A percentile compares a stretch with the other conserved stretches of the same genome.
These are phyloP conservation scores for Sebastes dallii DNA, from an alignment of 2,797 vertebrate species.

Conservation along the genomic window DNA sequence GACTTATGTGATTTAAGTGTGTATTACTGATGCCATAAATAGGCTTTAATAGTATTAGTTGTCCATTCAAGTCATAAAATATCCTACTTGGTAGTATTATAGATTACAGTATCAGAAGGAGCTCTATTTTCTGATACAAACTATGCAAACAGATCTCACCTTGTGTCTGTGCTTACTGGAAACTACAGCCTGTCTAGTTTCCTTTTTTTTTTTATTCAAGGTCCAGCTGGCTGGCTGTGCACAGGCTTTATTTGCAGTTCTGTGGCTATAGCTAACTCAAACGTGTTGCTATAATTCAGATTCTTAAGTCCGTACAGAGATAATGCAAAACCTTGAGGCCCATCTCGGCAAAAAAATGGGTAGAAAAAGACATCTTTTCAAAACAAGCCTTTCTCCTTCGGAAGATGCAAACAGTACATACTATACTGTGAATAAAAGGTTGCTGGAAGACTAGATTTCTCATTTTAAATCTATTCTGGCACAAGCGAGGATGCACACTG, in stretches of 20 bases:
- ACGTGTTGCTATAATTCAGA: background rate
- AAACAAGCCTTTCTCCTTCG: background rate
- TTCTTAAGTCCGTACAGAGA: background rate
- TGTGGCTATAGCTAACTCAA: background rate
- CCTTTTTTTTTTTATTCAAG: background rate
- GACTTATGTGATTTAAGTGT: background rate
- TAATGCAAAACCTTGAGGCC: conserved; percentile 16
- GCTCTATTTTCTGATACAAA: background rate
- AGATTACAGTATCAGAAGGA: background rate
- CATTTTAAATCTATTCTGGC: conserved; percentile 27
- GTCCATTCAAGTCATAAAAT: background rate
- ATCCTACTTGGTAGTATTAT: background rate
- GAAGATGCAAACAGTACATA: conserved; percentile 3
- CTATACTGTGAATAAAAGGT: background rate
- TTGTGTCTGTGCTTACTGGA: background rate
- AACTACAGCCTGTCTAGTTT: background rate
- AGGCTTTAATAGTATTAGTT: background rate
- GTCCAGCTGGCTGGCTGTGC: background rate
- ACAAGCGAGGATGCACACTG: background rate
- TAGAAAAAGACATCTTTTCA: background rate
- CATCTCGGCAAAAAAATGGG: background rate
- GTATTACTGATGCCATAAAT: background rate
- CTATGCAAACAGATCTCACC: background rate
- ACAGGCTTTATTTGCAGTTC: conserved; percentile 34
- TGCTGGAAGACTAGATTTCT: conserved; percentile 12